Conservation (phyloP, 2,797 vertebrate genomes). For the Numenius phaeopus region DNA sequence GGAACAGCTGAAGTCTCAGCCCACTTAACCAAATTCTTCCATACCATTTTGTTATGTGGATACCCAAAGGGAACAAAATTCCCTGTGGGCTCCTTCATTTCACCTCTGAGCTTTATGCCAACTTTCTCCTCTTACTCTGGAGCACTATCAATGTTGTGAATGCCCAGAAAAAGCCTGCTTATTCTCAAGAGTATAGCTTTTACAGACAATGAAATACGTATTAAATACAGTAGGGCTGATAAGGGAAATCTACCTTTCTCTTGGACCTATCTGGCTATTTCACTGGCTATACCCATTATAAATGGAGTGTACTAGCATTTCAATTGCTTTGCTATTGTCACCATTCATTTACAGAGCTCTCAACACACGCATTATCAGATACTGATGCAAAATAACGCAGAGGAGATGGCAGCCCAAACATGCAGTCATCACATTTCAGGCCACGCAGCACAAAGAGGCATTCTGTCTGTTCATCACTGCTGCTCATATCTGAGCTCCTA, state of each 20-base stretch:
- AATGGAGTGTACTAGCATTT: background rate
- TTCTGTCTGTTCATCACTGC: background rate
- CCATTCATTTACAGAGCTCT: background rate
- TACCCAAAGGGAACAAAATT: background rate
- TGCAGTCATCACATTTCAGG: background rate
- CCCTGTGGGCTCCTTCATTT: background rate
- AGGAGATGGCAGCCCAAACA: background rate
- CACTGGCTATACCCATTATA: background rate
- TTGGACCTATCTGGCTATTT: background rate
- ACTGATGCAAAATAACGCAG: background rate
- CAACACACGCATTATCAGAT: background rate
- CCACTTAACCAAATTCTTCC: conserved; percentile 7
- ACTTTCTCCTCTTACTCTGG: background rate
- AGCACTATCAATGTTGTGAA: background rate
- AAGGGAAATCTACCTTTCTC: background rate
- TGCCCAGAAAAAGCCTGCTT: background rate
- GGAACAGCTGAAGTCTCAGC: background rate
- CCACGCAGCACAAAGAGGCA: background rate
- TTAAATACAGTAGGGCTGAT: background rate
- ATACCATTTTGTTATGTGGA: background rate
- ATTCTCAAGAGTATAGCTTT: background rate
- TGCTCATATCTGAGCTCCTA: background rate
- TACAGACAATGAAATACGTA: background rate
- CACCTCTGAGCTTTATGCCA: background rate
- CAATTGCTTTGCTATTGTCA: background rate